Evolutionary conservation across 2,797 vertebrate species (phyloP).

Genomic region (Hipposideros larvatus): DNA sequence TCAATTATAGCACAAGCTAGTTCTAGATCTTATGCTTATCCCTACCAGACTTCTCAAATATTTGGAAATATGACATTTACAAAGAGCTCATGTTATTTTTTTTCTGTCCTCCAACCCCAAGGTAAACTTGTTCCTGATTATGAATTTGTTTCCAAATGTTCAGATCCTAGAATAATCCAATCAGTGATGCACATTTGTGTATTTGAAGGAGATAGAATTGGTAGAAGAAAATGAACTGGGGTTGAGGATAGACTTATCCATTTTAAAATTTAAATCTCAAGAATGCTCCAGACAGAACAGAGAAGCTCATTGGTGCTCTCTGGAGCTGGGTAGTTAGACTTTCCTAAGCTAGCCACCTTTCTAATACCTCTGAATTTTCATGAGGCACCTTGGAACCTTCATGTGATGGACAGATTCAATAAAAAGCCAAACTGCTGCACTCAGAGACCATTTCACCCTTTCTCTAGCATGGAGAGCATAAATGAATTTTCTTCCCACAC

Average conservation of each 20-base stretch:
- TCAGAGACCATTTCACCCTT: background rate
- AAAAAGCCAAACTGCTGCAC: background rate
- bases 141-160: constrained; percentile 47
- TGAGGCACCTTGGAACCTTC: background rate
- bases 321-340: constrained; percentile 47
- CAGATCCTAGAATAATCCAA: background rate
- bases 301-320: constrained; percentile 79
- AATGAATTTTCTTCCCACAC: background rate
- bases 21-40: constrained; percentile 1
- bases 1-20: background rate
- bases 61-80: background rate
- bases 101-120: background rate
- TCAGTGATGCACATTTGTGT: background rate
- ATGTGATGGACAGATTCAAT: background rate
- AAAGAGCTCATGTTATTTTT: background rate
- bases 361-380: background rate
- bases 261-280: constrained; percentile 72
- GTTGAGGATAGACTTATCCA: background rate
- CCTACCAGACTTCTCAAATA: constrained; percentile 33
- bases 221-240: background rate
- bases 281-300: constrained; percentile 78
- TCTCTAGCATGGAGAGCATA: background rate
- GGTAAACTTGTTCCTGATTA: background rate
- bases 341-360: background rate
- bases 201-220: background rate